Evolutionary conservation across 92 coral and sea anemone species (phyloP).

Genomic region (Epizoanthus ramosus): DNA sequence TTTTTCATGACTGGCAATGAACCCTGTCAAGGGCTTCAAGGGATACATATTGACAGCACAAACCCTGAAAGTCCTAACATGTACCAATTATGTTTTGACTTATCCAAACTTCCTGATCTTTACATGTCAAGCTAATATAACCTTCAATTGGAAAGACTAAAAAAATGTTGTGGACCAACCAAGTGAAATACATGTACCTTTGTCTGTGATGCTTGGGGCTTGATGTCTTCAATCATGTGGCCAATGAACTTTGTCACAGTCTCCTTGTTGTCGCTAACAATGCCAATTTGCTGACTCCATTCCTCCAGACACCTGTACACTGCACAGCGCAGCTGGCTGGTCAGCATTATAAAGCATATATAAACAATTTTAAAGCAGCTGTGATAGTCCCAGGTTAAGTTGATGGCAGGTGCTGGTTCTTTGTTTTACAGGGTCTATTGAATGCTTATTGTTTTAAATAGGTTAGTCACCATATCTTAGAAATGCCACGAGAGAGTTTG

Average conservation of each 20-base stretch:
- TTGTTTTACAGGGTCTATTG: no score
- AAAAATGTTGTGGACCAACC: not conserved
- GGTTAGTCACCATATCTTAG: no score
- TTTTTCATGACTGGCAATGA: no score
- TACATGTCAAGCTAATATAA: not conserved
- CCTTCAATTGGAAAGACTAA: not conserved
- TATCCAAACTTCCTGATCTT: slow-evolving; percentile 10
- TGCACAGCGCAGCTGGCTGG: slow-evolving; percentile 70
- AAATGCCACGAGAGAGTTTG: no score
- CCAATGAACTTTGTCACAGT: slow-evolving; percentile 54
- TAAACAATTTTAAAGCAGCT: no score
- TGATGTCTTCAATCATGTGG: slow-evolving; percentile 65
- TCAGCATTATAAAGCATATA: not conserved
- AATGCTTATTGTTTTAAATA: no score
- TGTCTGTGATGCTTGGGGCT: slow-evolving; percentile 65
- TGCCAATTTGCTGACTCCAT: slow-evolving; percentile 61
- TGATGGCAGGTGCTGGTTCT: no score
- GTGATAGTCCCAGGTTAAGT: no score
- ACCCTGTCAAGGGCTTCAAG: no score
- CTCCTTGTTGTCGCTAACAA: slow-evolving; percentile 61
- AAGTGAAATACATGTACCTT: slow-evolving; percentile 55
- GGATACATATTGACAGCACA: no score
- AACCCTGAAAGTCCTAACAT: no score
- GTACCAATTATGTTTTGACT: not conserved
- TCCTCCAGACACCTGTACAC: slow-evolving; percentile 69